These are phyloP conservation scores for Myzus persicae DNA, from an alignment of 1,140 invertebrate species.

Conservation along the genomic window DNA sequence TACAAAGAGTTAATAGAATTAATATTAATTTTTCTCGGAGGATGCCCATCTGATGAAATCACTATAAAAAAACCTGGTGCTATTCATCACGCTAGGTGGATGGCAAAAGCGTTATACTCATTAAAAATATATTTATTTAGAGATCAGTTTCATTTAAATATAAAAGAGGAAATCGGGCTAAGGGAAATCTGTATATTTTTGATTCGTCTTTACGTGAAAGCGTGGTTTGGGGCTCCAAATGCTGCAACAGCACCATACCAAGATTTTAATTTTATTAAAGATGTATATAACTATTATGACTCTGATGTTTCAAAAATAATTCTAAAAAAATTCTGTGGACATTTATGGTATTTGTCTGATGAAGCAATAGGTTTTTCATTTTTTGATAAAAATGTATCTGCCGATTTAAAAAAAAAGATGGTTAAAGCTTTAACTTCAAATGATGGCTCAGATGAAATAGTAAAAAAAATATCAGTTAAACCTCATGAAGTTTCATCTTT, in stretches of 20 bases:
- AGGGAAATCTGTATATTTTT: background rate
- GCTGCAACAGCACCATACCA: background rate
- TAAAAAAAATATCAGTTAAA: background rate
- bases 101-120: background rate
- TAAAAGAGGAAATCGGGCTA: slow-evolving; percentile 2
- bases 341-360: slow-evolving; percentile 8
- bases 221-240: background rate
- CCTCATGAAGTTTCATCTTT: background rate
- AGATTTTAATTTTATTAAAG: background rate
- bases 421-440: background rate
- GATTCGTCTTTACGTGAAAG: background rate
- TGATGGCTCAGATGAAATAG: too few species aligned
- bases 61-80: too few species aligned
- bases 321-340: background rate
- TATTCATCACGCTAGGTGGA: slow-evolving; percentile 1
- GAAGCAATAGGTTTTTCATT: slow-evolving; percentile 17
- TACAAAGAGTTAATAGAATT: slow-evolving; percentile 3
- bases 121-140: background rate
- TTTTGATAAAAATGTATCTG: slow-evolving; percentile 7
- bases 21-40: background rate
- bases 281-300: background rate
- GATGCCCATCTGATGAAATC: background rate
- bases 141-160: slow-evolving; percentile 24
- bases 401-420: slow-evolving; percentile 12
- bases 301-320: background rate